Evolutionary conservation across 2,888 invertebrate genomes (phyloP).

Genomic region (Apamea sordens): DNA sequence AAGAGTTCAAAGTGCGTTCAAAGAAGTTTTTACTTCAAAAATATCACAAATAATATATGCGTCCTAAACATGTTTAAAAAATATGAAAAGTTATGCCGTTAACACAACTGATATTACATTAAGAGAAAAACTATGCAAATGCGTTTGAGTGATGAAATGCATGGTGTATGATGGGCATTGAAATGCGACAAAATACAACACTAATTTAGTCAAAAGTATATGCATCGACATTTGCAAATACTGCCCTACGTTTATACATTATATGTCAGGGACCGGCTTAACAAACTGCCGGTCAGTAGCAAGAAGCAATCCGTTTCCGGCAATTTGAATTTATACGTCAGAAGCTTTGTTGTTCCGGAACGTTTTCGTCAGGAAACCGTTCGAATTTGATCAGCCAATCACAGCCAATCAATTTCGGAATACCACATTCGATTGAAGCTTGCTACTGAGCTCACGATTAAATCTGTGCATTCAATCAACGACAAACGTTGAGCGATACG

Average conservation of each 20-base stretch:
- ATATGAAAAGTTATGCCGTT: neutral
- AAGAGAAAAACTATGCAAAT: neutral
- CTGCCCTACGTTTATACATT: neutral
- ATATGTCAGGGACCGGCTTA: slow-evolving; percentile 9
- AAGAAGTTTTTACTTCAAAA: neutral
- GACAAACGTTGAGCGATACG: slow-evolving; percentile 24
- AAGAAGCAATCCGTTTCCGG: slow-evolving; percentile 28
- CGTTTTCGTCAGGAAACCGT: slow-evolving; percentile 24
- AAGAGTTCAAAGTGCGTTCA: neutral
- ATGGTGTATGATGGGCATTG: neutral
- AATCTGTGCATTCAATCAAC: slow-evolving; percentile 42
- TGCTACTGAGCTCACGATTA: slow-evolving; percentile 29
- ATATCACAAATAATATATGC: neutral
- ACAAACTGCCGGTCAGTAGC: slow-evolving; percentile 8
- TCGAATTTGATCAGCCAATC: slow-evolving; percentile 29
- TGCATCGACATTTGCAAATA: slow-evolving; percentile 8
- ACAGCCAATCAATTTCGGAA: slow-evolving; percentile 45
- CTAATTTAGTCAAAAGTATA: neutral
- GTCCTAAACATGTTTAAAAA: neutral
- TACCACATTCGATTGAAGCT: slow-evolving; percentile 31
- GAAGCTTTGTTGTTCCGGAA: slow-evolving; percentile 25
- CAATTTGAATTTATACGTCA: slow-evolving; percentile 16
- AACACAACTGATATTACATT: neutral
- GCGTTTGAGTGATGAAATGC: neutral
- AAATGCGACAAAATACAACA: neutral